Conservation (phyloP, 2,797 vertebrate species). For the Myotis findleyi region DNA sequence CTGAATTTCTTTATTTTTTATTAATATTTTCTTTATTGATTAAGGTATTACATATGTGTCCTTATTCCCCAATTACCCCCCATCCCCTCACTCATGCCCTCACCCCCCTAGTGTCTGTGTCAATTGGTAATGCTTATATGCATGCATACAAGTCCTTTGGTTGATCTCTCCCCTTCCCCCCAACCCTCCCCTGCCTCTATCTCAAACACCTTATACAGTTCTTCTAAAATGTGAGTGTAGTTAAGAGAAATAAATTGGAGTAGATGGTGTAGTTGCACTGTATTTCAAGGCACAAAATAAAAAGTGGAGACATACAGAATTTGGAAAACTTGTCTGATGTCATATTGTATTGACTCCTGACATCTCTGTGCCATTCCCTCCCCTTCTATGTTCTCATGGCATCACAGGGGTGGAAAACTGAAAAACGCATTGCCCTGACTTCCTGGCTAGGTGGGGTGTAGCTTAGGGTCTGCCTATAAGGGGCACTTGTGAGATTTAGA, state of each 20-base stretch:
- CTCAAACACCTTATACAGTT: neutral
- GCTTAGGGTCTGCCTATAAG: neutral
- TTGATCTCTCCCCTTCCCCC: too few relatives aligned
- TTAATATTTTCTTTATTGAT: too few relatives aligned
- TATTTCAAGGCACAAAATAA: neutral
- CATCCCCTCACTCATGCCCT: too few relatives aligned
- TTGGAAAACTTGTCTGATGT: neutral
- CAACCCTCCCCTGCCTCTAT: neutral
- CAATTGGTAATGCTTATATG: too few relatives aligned
- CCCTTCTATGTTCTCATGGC: neutral
- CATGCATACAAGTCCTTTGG: too few relatives aligned
- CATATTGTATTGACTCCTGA: neutral
- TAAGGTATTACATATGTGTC: too few relatives aligned
- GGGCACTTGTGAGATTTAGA: neutral
- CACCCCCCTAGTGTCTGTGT: too few relatives aligned
- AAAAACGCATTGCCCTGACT: neutral
- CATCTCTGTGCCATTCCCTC: neutral
- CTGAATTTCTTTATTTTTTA: neutral
- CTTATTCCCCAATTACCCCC: too few relatives aligned
- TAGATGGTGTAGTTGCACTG: neutral
- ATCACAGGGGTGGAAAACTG: neutral
- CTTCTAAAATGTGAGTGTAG: neutral
- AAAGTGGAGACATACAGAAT: slow-evolving; percentile 1
- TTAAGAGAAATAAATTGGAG: neutral
- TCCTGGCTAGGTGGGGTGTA: neutral